Percentiles rank a stretch among this genome's conserved stretches.
Conservation (phyloP, 1,140 invertebrate species). For the Eulimnadia texana region DNA sequence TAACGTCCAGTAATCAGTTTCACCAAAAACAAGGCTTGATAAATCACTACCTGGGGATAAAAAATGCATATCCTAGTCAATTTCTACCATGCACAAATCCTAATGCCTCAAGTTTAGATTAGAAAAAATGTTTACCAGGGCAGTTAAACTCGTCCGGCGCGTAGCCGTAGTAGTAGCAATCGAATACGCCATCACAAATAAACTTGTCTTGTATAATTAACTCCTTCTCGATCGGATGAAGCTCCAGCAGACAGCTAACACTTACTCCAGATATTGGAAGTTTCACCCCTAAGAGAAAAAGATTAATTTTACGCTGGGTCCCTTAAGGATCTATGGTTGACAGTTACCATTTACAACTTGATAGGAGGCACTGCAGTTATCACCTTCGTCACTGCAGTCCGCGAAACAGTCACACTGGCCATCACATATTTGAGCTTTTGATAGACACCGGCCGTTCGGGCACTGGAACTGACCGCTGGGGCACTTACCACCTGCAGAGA, state of each 20-base stretch:
- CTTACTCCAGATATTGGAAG: not conserved
- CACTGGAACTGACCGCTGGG: conserved; percentile 23
- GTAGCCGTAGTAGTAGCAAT: conserved; percentile 28
- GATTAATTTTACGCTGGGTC: too few species aligned
- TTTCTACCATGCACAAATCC: not conserved
- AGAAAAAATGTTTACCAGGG: conserved; percentile 21
- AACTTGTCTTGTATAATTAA: conserved; percentile 23
- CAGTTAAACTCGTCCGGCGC: conserved; percentile 33
- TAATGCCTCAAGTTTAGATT: not conserved
- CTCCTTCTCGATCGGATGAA: conserved; percentile 10
- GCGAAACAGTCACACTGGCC: conserved; percentile 29
- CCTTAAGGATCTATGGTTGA: too few species aligned
- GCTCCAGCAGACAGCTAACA: not conserved
- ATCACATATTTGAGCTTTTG: conserved; percentile 26
- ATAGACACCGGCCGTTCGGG: conserved; percentile 27
- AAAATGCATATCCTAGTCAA: too few species aligned
- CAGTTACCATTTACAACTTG: not conserved
- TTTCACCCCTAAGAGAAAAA: conserved; percentile 24
- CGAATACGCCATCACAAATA: conserved; percentile 32
- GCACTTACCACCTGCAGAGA: conserved; percentile 21
- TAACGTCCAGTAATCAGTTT: not conserved
- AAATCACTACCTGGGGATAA: not conserved
- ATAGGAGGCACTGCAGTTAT: not conserved
- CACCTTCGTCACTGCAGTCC: conserved; percentile 27
- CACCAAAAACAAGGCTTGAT: not conserved